Conservation (phyloP, 2,888 invertebrate genomes). For the Cryptocephalus primarius region DNA sequence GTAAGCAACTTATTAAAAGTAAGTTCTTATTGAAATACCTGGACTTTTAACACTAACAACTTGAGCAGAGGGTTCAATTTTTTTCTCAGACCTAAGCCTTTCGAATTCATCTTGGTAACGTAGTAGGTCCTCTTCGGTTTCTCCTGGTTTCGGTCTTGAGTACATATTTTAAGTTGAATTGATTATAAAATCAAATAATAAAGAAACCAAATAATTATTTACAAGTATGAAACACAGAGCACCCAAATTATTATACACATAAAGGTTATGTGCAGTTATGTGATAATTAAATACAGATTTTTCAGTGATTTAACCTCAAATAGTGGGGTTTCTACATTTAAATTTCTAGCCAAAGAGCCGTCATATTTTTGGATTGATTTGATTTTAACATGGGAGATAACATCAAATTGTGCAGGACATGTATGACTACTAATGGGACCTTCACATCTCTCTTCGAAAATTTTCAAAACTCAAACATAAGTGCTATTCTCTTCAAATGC, state of each 20-base stretch:
- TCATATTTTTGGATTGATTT: no score
- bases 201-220: no score
- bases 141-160: conserved; percentile 55
- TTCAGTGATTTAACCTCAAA: no score
- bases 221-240: no score
- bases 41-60: conserved; percentile 31
- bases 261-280: no score
- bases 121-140: conserved; percentile 63
- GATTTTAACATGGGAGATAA: no score
- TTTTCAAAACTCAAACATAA: conserved; percentile 10
- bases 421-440: conserved; percentile 10
- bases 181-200: no score
- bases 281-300: no score
- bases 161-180: conserved; percentile 38
- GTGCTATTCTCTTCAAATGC: conserved; percentile 15
- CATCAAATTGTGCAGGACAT: conserved; percentile 15
- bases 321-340: no score
- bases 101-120: conserved; percentile 63
- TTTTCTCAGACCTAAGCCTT: conserved; percentile 42
- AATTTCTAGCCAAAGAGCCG: no score
- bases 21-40: conserved; percentile 5
- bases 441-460: conserved; percentile 15
- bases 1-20: background rate
- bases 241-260: no score
- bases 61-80: conserved; percentile 52